These are phyloP conservation scores for Drosophila seguyi DNA, from an alignment of 1,140 invertebrate genomes.

Conservation along the genomic window DNA sequence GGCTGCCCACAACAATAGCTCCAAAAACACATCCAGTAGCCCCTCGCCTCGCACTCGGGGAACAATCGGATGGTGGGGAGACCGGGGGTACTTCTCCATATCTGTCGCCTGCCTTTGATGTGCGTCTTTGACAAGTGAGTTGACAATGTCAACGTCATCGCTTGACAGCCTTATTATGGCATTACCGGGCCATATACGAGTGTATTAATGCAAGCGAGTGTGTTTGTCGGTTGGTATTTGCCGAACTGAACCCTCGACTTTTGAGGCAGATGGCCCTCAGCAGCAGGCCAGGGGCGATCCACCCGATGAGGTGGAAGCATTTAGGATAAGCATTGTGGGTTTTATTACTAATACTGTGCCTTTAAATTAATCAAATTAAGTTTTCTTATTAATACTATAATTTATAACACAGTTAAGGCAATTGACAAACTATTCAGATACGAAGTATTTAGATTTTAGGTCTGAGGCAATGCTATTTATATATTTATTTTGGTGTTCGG, in stretches of 20 bases:
- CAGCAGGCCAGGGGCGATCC: conserved; percentile 18
- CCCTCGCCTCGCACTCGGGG: conserved; percentile 27
- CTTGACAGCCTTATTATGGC: conserved; percentile 84
- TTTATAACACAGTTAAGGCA: not conserved
- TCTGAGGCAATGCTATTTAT: no score
- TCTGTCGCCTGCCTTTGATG: conserved; percentile 84
- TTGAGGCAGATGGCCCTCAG: conserved; percentile 16
- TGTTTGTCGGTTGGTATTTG: conserved; percentile 9
- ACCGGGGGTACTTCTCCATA: conserved; percentile 65
- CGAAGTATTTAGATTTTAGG: no score
- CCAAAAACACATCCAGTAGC: conserved; percentile 37
- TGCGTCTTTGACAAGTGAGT: conserved; percentile 84
- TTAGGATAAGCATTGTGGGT: not conserved
- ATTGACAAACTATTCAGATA: no score
- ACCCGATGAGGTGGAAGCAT: not conserved
- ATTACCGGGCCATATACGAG: conserved; percentile 47
- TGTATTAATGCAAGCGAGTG: conserved; percentile 18
- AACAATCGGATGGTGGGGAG: conserved; percentile 24
- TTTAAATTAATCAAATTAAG: not conserved
- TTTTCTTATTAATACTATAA: not conserved
- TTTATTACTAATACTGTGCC: not conserved
- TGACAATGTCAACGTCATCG: conserved; percentile 84
- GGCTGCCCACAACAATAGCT: conserved; percentile 44
- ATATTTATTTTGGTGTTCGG: no score
- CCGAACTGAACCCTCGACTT: conserved; percentile 8